Evolutionary conservation across 2,797 vertebrate genomes (phyloP).

Genomic region (Spheniscus humboldti): DNA sequence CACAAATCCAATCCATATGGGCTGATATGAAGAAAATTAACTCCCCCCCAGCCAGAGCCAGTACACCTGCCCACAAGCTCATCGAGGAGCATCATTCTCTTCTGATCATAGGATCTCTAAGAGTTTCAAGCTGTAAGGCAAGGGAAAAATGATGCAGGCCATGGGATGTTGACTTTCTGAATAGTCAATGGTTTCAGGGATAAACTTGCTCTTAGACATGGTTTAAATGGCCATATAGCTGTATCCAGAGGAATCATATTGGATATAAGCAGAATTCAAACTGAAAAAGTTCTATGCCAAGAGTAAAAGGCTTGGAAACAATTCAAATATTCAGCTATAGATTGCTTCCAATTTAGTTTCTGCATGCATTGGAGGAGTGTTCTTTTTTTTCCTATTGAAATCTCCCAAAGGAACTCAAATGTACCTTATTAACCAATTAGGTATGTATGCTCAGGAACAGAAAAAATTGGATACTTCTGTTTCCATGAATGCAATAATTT

Average conservation of each 20-base stretch:
- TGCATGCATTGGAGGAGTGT: background rate
- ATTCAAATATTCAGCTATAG: constrained; percentile 27
- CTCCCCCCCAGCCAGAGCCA: background rate
- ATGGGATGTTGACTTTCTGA: background rate
- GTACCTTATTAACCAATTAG: background rate
- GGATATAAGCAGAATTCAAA: background rate
- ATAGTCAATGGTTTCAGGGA: background rate
- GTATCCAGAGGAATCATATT: background rate
- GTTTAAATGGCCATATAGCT: background rate
- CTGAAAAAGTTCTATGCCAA: background rate
- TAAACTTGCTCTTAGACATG: background rate
- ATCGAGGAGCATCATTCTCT: background rate
- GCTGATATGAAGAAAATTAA: background rate
- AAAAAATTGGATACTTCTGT: background rate
- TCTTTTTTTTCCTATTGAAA: background rate
- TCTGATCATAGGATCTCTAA: background rate
- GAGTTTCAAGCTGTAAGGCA: background rate
- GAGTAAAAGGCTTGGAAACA: background rate
- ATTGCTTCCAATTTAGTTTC: constrained; percentile 32
- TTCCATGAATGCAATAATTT: background rate
- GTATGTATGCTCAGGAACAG: background rate
- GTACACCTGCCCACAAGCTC: background rate
- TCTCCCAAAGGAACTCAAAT: background rate
- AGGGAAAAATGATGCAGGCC: background rate
- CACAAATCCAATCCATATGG: background rate